Percentiles rank a stretch among this genome's conserved stretches.
Conservation (phyloP, 2,113 vertebrate genomes). For the Nothocercus julius region DNA sequence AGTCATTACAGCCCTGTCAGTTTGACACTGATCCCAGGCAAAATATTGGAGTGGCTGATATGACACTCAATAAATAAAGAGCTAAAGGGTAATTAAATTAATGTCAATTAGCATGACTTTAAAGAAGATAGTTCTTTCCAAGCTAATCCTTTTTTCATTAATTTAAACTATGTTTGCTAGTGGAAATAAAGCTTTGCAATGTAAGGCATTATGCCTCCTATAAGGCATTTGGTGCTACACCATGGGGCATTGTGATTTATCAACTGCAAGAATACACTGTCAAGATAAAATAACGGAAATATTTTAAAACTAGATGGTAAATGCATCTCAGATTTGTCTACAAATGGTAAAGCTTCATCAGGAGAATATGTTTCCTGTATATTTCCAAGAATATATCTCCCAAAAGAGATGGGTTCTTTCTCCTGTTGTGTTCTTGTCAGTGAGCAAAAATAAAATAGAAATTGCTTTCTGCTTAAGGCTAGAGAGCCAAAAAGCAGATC, state of each 20-base stretch:
- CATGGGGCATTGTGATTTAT: neutral
- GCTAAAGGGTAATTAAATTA: conserved; percentile 59
- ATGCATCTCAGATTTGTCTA: neutral
- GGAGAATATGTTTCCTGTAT: too few relatives aligned
- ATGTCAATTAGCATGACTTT: conserved; percentile 55
- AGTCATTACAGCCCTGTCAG: conserved; percentile 50
- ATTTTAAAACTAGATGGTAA: neutral
- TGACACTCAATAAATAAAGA: conserved; percentile 45
- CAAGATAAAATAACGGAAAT: neutral
- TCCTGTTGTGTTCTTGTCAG: neutral
- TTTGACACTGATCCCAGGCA: conserved; percentile 12
- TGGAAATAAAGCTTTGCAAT: neutral
- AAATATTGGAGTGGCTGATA: conserved; percentile 51
- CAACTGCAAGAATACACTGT: neutral
- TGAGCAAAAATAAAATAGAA: neutral
- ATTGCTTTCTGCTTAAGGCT: neutral
- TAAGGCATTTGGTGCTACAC: neutral
- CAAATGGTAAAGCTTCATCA: neutral
- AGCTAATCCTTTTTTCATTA: conserved; percentile 56
- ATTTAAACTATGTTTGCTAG: conserved; percentile 35
- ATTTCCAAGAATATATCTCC: neutral
- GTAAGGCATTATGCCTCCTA: neutral
- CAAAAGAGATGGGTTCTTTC: neutral
- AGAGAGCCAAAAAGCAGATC: neutral
- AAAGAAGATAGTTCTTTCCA: conserved; percentile 59